Evolutionary conservation across 2,888 invertebrate species (phyloP).

Genomic region (Ferrisia virgata): DNA sequence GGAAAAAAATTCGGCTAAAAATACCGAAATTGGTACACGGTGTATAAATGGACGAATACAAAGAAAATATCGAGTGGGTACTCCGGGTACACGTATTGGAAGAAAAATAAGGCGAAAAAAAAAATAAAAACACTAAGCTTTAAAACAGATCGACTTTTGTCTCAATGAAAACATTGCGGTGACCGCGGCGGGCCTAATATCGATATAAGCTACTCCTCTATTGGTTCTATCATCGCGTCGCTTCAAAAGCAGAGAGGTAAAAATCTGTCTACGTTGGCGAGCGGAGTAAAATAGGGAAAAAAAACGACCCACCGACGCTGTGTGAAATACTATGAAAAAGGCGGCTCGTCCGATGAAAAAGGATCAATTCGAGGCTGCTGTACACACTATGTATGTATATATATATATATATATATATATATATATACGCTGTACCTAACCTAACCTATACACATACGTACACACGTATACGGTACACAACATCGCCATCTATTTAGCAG

Average conservation of each 20-base stretch:
- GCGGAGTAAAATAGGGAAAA: background rate
- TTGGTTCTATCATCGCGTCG: background rate
- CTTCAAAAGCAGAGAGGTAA: background rate
- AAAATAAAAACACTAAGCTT: too few species aligned
- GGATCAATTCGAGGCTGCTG: background rate
- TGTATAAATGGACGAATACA: too few species aligned
- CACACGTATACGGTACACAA: background rate
- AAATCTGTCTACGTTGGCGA: background rate
- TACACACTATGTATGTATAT: too few species aligned
- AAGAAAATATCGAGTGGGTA: too few species aligned
- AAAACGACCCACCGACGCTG: background rate
- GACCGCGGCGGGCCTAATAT: too few species aligned
- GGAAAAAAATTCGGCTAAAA: too few species aligned
- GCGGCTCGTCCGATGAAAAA: background rate
- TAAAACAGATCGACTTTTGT: background rate
- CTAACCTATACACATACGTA: too few species aligned
- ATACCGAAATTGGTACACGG: too few species aligned
- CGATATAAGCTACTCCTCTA: background rate
- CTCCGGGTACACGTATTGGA: too few species aligned
- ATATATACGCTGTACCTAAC: too few species aligned
- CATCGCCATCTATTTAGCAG: background rate
- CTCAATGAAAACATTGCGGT: background rate
- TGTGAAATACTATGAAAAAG: background rate
- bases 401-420: too few species aligned
- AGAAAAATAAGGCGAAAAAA: too few species aligned